A percentile compares a stretch with the other conserved stretches of the same genome.
phyloP scores from a whole-genome alignment of 2,888 invertebrate species.

The Itoplectis maculator region DNA sequence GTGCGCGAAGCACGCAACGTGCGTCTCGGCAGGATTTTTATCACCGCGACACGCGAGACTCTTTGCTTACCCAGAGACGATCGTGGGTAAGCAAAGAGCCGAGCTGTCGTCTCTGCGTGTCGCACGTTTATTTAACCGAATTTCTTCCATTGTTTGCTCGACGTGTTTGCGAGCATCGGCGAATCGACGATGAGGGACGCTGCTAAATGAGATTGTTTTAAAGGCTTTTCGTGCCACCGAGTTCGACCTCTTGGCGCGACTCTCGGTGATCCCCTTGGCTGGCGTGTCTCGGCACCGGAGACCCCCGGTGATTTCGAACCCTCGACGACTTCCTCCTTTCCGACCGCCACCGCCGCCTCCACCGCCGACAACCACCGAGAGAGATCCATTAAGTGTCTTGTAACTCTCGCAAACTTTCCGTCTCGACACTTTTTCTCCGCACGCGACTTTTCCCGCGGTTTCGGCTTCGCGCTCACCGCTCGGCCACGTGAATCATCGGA shows the following conservation, averaged over 20 bases:
- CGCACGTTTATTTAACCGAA: constrained; percentile 18
- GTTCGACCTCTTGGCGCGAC: not conserved
- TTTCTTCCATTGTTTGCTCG: not conserved
- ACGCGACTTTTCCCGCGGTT: not conserved
- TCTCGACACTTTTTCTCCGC: not conserved
- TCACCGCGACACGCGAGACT: not conserved
- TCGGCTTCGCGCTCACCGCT: not conserved
- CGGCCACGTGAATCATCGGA: not conserved
- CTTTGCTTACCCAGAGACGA: not conserved
- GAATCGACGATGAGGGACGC: not conserved
- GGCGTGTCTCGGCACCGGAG: constrained; percentile 12
- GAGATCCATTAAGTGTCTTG: constrained; percentile 12
- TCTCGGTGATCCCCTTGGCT: not conserved
- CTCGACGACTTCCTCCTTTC: not conserved
- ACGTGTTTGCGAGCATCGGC: not conserved
- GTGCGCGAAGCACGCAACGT: not conserved
- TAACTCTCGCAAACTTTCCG: not conserved
- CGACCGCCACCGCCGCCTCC: no score
- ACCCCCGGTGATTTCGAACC: constrained; percentile 15
- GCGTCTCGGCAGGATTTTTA: not conserved
- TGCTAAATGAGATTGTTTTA: not conserved
- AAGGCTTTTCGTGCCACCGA: constrained; percentile 1
- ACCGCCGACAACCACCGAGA: constrained; percentile 16
- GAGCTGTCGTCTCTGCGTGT: not conserved
- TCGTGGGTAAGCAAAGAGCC: not conserved